Evolutionary conservation across 1,140 invertebrate species (phyloP).

Genomic region (Drosophila ficusphila): DNA sequence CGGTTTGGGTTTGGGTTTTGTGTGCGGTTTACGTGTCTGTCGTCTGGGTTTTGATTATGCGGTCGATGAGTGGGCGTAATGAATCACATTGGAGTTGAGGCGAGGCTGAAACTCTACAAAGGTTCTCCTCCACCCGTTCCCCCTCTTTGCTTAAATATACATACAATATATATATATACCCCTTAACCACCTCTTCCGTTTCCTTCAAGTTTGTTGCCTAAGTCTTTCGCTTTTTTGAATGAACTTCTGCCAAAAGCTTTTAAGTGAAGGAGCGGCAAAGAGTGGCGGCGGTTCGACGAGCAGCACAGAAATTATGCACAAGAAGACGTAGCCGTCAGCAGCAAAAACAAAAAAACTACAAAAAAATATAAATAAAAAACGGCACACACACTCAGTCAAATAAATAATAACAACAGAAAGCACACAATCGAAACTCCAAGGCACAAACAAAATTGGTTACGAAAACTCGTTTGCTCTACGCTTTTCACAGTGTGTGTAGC

Average conservation of each 20-base stretch:
- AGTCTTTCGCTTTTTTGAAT: constrained; percentile 79
- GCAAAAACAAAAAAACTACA: constrained; percentile 27
- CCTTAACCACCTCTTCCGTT: not conserved
- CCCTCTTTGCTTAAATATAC: not conserved
- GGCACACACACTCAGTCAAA: constrained; percentile 10
- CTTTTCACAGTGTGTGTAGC: constrained; percentile 8
- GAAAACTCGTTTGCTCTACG: constrained; percentile 72
- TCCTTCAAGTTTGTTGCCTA: constrained; percentile 73
- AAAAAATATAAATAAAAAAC: constrained; percentile 13
- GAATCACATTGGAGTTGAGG: constrained; percentile 60
- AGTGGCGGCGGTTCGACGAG: constrained; percentile 5
- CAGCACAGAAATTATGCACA: constrained; percentile 67
- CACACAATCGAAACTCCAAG: constrained; percentile 66
- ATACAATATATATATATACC: no score
- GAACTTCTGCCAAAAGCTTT: constrained; percentile 67
- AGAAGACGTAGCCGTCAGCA: constrained; percentile 43
- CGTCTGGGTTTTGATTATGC: constrained; percentile 60
- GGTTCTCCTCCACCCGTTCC: constrained; percentile 6
- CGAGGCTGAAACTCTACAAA: constrained; percentile 42
- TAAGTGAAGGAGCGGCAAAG: not conserved
- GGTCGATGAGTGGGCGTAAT: constrained; percentile 61
- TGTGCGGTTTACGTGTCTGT: constrained; percentile 24
- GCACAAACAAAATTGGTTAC: constrained; percentile 76
- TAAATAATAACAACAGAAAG: constrained; percentile 44
- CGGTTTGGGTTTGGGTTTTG: constrained; percentile 7